Base-by-base conservation (phyloP, 2,797 vertebrate species). In the Pantherophis vulpinus region DNA sequence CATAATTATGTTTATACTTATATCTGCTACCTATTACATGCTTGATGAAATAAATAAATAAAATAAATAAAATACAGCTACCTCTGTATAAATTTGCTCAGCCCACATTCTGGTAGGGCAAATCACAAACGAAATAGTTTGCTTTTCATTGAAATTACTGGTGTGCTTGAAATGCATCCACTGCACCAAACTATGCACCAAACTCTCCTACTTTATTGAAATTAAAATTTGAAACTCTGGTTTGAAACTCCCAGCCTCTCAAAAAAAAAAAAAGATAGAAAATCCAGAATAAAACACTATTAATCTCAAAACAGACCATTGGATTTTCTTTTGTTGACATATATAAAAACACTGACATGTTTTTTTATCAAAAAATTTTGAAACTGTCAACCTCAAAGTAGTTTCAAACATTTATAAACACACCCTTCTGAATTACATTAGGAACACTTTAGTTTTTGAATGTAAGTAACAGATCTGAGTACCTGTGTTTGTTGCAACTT, bases 211-310 rank as follows among this genome's bases (percentile, higher is more conserved):
- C 94, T 94, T 86, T 96, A 96, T 96, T 95, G 25, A 92, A 95
- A 88, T 95, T 96, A 79, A 91, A 92, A 93, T 97, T 96, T 97
- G 94, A 93, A 96, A 96, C 90, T 27, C 93, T 93, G 96, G 91
- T 79, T 94, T 92, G 60, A 61, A 27, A 27, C 23, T 61, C 60
- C 96, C 92, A 95, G 7, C 20, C 70, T 37, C 29, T 66, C 29
- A 7, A 94, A 95, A 92, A 94, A 32, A 32, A 37, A 91, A 94
- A 96, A 96, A 94, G 91, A 79, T 20, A 42, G 70, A 79, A 42
- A 42, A 79, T 42, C 3, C 18, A 42, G 70, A 79, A 79, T 79
- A 79, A 79, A 79, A 93, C 93, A 93, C 94, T 95, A 91, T 97
- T 95, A 95, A 93, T 51, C 0, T 95, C 91, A 70, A 89, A 95